Evolutionary conservation across 1,140 invertebrate species (phyloP).

Genomic region (Pogonomyrmex californicus): DNA sequence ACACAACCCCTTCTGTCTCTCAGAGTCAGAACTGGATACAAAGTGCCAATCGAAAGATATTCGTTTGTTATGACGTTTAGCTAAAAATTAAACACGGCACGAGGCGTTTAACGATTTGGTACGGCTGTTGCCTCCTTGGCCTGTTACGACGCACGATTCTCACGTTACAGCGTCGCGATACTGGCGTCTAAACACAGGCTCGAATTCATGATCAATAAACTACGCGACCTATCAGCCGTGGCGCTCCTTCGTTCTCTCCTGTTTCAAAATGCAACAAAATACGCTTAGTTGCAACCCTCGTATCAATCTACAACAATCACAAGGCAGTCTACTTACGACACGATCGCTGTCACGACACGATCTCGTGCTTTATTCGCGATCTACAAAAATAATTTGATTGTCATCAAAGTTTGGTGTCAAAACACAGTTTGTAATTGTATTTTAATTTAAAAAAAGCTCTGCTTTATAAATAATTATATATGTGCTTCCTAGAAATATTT

Average conservation of each 20-base stretch:
- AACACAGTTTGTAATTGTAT: neutral
- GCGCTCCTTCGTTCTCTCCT: conserved; percentile 39
- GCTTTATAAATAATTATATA: neutral
- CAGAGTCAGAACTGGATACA: neutral
- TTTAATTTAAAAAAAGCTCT: neutral
- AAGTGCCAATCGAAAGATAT: conserved; percentile 44
- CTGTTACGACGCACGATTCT: conserved; percentile 63
- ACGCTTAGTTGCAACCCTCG: conserved; percentile 38
- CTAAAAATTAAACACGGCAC: conserved; percentile 40
- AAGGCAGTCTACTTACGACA: neutral
- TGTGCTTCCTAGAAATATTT: neutral
- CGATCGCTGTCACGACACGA: neutral
- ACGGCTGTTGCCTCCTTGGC: conserved; percentile 43
- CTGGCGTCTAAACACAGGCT: conserved; percentile 71
- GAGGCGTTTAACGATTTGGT: conserved; percentile 63
- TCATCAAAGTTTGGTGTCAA: neutral
- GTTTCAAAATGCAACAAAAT: conserved; percentile 50
- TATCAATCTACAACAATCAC: conserved; percentile 3
- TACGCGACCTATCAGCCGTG: conserved; percentile 55
- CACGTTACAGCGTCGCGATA: conserved; percentile 64
- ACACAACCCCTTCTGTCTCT: neutral
- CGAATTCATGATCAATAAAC: conserved; percentile 68
- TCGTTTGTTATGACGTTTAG: conserved; percentile 49
- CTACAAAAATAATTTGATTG: neutral
- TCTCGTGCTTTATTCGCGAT: neutral